Evolutionary conservation across 2,113 vertebrate genomes (phyloP), one percentile per base, ranked within the genome.

Genomic region (Brachirus orientalis): DNA sequence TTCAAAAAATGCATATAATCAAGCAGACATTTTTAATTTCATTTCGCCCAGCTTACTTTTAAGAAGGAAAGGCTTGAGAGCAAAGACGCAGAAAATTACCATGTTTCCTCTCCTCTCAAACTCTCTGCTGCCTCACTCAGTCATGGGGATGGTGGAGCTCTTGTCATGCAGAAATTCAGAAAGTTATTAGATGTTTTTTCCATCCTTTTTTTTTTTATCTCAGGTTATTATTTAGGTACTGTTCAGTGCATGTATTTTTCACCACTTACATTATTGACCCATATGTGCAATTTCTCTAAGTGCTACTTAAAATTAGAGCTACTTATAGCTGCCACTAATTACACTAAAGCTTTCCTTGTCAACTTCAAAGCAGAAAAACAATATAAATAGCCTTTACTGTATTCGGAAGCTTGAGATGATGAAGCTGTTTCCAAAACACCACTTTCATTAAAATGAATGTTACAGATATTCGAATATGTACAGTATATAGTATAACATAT

Each of bases 1-100:
- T 82, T 92, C 93, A 69, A 86, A 90, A 93, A 89, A 91, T 65
- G 69, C 68, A 80, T 79, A 83, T 82, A 86, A 91, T 89, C 80
- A 89, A 86, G 85, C 57, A 86, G 87, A 64, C 61, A 77, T 88
- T 91, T 86, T 91, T 93, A 90, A 93, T 94, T 94, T 92, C 46
- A 79, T 86, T 86, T 90, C 78, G 73, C 72, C 75, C 71, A 73
- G 74, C 61, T 86, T 85, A 83, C 48, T 70, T 38, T 71, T 75
- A 86, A 90, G 79, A 63, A 50, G 17, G 75, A 73, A 83, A 82
- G 63, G 86, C 84, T 67, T 35, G 66, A 84, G 76, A 86, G 64
- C 40, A 44, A 79, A 22, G 66, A 46, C 55, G 65, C 46, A 55
- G 53, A 72, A 67, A 66, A 77, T 82, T 43, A 61, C 44, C 44